Evolutionary conservation across 1,140 invertebrate genomes (phyloP).

Genomic region (Drosophila guanche): DNA sequence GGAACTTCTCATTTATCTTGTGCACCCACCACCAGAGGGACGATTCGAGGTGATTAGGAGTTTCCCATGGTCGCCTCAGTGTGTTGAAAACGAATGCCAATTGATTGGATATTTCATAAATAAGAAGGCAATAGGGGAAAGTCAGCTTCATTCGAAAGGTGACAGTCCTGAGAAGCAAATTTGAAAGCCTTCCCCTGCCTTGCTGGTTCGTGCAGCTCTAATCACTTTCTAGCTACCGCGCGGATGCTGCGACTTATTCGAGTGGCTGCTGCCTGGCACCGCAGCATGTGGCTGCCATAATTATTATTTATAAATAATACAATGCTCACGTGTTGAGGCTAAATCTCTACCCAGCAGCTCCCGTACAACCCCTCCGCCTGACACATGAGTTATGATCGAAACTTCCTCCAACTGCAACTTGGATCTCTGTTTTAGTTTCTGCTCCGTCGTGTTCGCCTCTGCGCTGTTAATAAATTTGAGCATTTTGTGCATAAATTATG

Average conservation of each 20-base stretch:
- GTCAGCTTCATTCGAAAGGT: conserved; percentile 49
- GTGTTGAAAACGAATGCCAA: conserved; percentile 21
- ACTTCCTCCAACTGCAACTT: conserved; percentile 24
- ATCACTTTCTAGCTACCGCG: conserved; percentile 43
- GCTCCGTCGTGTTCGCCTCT: conserved; percentile 17
- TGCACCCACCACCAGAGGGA: conserved; percentile 3
- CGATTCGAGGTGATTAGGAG: conserved; percentile 18
- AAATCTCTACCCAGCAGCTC: conserved; percentile 33
- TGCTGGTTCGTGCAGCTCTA: conserved; percentile 24
- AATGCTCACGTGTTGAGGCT: conserved; percentile 63
- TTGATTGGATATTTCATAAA: conserved; percentile 55
- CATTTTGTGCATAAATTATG: conserved; percentile 74
- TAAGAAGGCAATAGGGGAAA: conserved; percentile 49
- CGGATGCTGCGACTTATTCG: conserved; percentile 26
- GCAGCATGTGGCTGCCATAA: conserved; percentile 64
- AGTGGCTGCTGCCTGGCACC: conserved; percentile 19
- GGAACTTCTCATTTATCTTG: background rate
- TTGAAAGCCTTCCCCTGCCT: conserved; percentile 33
- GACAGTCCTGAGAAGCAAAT: conserved; percentile 72
- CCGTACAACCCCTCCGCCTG: background rate
- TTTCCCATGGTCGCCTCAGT: conserved; percentile 40
- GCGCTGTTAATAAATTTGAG: conserved; percentile 67
- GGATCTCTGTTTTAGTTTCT: conserved; percentile 19
- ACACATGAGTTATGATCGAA: conserved; percentile 56
- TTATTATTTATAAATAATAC: conserved; percentile 78